Percentiles rank a stretch among this genome's conserved stretches.
phyloP scores from a whole-genome alignment of 2,888 invertebrate species.

The Dusona sp. region DNA sequence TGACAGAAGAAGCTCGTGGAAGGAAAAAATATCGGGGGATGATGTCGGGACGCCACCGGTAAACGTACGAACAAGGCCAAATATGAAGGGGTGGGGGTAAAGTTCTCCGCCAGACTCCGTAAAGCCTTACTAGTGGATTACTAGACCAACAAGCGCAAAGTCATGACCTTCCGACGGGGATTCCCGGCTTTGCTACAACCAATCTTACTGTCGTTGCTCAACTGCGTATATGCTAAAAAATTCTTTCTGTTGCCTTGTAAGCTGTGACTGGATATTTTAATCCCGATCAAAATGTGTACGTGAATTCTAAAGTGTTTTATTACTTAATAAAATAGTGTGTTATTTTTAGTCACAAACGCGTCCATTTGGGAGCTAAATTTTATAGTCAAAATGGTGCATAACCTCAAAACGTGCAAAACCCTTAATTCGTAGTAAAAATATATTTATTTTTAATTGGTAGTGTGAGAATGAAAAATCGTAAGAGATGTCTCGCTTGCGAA shows the following conservation, averaged over 20 bases:
- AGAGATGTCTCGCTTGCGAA: constrained; percentile 65
- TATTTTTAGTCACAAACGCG: not conserved
- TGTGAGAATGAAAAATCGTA: not conserved
- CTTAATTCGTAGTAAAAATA: not conserved
- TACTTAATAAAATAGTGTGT: not conserved
- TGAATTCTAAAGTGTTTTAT: not conserved
- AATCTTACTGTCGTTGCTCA: constrained; percentile 54
- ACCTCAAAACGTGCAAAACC: not conserved
- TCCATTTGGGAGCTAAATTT: not conserved
- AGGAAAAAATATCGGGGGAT: not conserved
- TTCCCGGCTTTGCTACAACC: constrained; percentile 69
- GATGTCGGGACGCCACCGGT: not conserved
- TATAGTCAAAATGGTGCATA: not conserved
- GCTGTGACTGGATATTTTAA: not conserved
- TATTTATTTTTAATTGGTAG: not conserved
- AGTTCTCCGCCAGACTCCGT: not conserved
- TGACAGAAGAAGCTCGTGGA: not conserved
- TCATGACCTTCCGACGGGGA: constrained; percentile 74
- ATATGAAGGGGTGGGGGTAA: not conserved
- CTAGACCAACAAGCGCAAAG: constrained; percentile 61
- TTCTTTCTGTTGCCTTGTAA: constrained; percentile 14
- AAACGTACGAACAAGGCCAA: not conserved
- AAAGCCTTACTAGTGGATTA: constrained; percentile 71
- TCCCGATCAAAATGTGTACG: no score
- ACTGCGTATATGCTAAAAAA: constrained; percentile 15